phyloP scores from a whole-genome alignment of 2,888 invertebrate genomes.

The Drosophila leonis region DNA sequence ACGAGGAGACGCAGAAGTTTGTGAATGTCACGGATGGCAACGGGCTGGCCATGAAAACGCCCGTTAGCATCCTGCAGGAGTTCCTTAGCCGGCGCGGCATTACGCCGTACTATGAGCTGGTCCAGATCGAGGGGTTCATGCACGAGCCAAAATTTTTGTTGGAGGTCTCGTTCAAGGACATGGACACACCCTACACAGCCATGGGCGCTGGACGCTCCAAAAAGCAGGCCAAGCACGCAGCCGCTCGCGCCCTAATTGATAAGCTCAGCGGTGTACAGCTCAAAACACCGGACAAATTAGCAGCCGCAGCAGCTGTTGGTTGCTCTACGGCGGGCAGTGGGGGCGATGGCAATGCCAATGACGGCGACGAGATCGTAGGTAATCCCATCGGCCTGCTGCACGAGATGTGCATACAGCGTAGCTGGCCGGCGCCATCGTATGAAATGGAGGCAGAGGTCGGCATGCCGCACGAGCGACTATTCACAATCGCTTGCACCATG shows the following conservation, averaged over 20 bases:
- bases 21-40: conserved; percentile 89
- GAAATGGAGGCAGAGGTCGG: conserved; percentile 90
- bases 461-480: conserved; percentile 96
- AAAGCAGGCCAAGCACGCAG: conserved; percentile 98
- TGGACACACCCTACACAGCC: conserved; percentile 89
- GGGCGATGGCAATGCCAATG: conserved; percentile 81
- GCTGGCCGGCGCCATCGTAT: conserved; percentile 98
- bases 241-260: conserved; percentile 95
- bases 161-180: conserved; percentile 94
- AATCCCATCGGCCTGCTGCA: conserved; percentile 98
- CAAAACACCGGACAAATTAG: conserved; percentile 85
- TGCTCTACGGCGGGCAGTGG: conserved; percentile 50
- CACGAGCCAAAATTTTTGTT: conserved; percentile 99
- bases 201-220: conserved; percentile 97
- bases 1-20: conserved; percentile 81
- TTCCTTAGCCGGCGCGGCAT: conserved; percentile 95
- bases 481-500: conserved; percentile 96
- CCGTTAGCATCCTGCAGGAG: conserved; percentile 97
- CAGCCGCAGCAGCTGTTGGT: conserved; percentile 38
- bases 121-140: conserved; percentile 98
- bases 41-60: conserved; percentile 93
- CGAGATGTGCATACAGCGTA: conserved; percentile 97
- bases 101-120: conserved; percentile 97
- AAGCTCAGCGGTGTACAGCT: conserved; percentile 91
- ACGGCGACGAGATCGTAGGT: conserved; percentile 93